Evolutionary conservation across 1,140 invertebrate genomes (phyloP), one percentile per base, ranked within the genome.

Genomic region (Aphaenogaster ashmeadi): DNA sequence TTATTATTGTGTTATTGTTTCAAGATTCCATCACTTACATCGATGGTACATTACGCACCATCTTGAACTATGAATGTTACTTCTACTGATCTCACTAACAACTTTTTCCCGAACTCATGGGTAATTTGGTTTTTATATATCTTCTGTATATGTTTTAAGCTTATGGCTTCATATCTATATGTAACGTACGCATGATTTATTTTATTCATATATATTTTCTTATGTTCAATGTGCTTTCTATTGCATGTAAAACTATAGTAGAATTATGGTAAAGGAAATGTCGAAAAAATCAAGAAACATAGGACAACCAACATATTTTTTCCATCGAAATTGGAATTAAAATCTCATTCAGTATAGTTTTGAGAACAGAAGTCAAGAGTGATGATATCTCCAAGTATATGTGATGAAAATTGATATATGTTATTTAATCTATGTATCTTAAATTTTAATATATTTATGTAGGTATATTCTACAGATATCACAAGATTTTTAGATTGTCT

Each of bases 41-140:
- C 90, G 93, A 93, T 94, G 94, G 93, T 94, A 93, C 92, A 93
- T 93, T 88, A 93, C 86, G 92, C 93, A 94, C 93, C 93, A 93
- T 92, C 93, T 93, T 95, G 94, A 95, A 91, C 88, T 92, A 92
- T 92, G 89, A 91, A 89, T 93, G 91, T 93, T 87, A 91, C 93
- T 93, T 93, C 92, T 91, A 94, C 91, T 93, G 83, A 90, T 80
- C 91, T 91, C 84, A 94, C 89, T 92, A 92, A 95, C 92, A 94
- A 91, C 90, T 86, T 95, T 91, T 92, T 94, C 92, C 92, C 91
- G 87, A 89, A 78, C 90, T 89, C 91, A 92, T 93, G 86, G 95
- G 92, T 93, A 87, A 92, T 89, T 88, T 88, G 60, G 78, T 86
- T 87, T 89, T 88, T 74, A 75, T 60, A 60, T 41, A 62, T 83